Conservation (phyloP, 2,888 invertebrate species). For the Tachina lurida region DNA sequence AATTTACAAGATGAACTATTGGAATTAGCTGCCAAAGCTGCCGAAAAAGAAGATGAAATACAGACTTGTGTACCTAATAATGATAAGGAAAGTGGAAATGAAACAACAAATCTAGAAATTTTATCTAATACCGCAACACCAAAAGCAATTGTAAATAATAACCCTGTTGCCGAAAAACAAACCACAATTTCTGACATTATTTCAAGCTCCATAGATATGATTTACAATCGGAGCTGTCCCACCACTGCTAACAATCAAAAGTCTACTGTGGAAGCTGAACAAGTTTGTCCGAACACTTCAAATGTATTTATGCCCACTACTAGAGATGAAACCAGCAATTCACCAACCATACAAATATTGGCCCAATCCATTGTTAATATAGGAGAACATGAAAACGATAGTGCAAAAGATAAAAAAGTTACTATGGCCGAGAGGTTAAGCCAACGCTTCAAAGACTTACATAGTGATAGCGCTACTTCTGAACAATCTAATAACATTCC, state of each 20-base stretch:
- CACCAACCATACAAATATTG: conserved; percentile 72
- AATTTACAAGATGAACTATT: conserved; percentile 68
- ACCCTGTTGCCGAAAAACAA: neutral
- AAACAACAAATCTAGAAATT: neutral
- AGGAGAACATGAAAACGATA: conserved; percentile 42
- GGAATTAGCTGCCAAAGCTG: conserved; percentile 63
- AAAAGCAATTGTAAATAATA: neutral
- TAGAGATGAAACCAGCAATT: conserved; percentile 65
- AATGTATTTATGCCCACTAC: conserved; percentile 72
- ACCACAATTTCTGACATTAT: conserved; percentile 58
- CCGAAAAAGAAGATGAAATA: conserved; percentile 51
- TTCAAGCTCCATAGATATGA: conserved; percentile 54
- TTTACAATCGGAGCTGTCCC: conserved; percentile 23
- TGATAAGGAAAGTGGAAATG: neutral
- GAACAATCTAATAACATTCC: neutral
- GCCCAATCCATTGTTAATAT: conserved; percentile 72
- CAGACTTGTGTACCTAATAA: neutral
- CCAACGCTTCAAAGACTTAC: conserved; percentile 75
- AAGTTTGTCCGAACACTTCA: conserved; percentile 28
- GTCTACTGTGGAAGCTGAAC: conserved; percentile 3
- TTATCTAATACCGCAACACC: neutral
- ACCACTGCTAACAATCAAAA: neutral
- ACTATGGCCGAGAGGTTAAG: conserved; percentile 77
- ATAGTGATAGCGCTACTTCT: conserved; percentile 45
- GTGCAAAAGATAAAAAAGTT: conserved; percentile 61